Percentiles rank a stretch among this genome's conserved stretches.
Evolutionary conservation across 2,888 invertebrate genomes (phyloP).

Genomic region (Brachypalpus laphriformis): DNA sequence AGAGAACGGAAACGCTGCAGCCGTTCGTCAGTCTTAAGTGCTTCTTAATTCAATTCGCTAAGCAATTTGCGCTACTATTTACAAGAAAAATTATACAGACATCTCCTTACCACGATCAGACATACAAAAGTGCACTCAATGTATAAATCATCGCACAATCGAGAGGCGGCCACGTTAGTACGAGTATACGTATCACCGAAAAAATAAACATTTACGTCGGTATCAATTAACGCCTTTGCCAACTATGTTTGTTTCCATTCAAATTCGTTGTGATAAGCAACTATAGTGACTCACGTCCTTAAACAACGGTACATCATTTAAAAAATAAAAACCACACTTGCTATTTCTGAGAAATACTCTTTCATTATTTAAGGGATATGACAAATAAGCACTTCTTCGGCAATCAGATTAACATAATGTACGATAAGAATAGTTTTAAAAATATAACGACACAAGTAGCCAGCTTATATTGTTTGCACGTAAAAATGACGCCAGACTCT

Average conservation of each 20-base stretch:
- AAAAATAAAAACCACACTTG: conserved; percentile 21
- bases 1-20: no score
- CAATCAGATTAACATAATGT: conserved; percentile 29
- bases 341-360: conserved; percentile 18
- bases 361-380: conserved; percentile 9
- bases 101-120: background rate
- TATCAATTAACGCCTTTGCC: conserved; percentile 14
- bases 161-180: background rate
- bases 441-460: conserved; percentile 25
- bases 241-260: background rate
- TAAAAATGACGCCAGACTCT: conserved; percentile 24
- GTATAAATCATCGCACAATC: background rate
- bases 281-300: conserved; percentile 20
- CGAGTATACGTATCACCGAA: background rate
- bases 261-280: conserved; percentile 15
- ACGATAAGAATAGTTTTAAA: conserved; percentile 23
- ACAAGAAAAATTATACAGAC: no score
- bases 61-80: no score
- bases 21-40: no score
- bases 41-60: no score
- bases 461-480: conserved; percentile 19
- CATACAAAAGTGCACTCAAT: background rate
- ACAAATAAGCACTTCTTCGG: conserved; percentile 29
- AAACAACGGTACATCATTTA: background rate
- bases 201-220: conserved; percentile 3